Percentiles rank a stretch among this genome's conserved stretches.
phyloP scores from a whole-genome alignment of 1,140 invertebrate species.

The Wiebesia pumilae region DNA sequence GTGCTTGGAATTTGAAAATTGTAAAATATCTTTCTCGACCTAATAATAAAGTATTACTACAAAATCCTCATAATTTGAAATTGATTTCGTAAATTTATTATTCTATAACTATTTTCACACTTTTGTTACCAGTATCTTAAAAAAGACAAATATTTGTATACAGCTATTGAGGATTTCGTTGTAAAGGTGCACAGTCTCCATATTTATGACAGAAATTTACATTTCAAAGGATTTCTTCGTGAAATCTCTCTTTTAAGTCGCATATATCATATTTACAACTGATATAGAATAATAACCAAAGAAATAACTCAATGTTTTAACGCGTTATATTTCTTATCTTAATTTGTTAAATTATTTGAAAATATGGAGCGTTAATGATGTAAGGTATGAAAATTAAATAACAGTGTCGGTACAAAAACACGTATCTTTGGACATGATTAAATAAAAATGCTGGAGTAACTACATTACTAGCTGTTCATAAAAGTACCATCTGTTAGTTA shows the following conservation, averaged over 20 bases:
- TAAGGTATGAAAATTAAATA: too few species aligned
- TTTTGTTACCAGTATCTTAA: too few species aligned
- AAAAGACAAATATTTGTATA: neutral
- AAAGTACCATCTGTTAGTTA: too few species aligned
- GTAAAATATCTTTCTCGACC: too few species aligned
- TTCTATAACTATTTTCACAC: neutral
- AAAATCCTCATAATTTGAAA: neutral
- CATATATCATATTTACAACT: slow-evolving; percentile 1
- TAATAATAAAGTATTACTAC: too few species aligned
- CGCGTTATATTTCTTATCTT: neutral
- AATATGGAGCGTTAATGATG: neutral
- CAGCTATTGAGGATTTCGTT: neutral
- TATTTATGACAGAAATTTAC: slow-evolving; percentile 21
- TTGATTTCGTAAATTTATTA: neutral
- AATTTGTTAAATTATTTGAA: neutral
- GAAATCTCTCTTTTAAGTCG: slow-evolving; percentile 12
- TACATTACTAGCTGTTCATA: too few species aligned
- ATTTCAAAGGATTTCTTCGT: slow-evolving; percentile 10
- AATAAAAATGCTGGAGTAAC: too few species aligned
- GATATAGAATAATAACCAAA: neutral
- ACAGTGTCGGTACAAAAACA: too few species aligned
- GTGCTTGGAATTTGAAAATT: neutral
- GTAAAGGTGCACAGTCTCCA: neutral
- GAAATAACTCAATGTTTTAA: too few species aligned
- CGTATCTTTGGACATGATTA: too few species aligned